Evolutionary conservation across 2,113 vertebrate species (phyloP).

Genomic region (Microtus ochrogaster): DNA sequence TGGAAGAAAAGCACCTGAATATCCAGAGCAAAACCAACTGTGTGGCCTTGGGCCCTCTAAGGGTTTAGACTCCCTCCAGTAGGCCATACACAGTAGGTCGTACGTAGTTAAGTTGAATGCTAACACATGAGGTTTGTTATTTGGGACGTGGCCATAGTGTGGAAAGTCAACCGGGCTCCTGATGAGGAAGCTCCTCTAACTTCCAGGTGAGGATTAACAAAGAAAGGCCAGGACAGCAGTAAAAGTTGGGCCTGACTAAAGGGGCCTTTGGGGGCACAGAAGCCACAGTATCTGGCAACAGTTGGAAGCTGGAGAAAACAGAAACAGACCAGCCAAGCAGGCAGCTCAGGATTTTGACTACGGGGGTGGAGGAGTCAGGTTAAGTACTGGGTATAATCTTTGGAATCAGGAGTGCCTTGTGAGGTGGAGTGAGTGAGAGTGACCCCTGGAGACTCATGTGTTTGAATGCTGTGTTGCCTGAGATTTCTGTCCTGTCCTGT

Average conservation of each 20-base stretch:
- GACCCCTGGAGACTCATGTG: neutral
- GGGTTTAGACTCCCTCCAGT: neutral
- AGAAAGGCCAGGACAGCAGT: neutral
- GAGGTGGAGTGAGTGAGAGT: neutral
- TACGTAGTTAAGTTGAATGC: neutral
- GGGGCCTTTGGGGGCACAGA: neutral
- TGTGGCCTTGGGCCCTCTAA: neutral
- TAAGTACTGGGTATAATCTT: neutral
- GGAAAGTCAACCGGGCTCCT: neutral
- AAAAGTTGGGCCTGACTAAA: neutral
- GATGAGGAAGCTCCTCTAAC: neutral
- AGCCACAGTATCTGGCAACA: neutral
- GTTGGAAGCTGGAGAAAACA: neutral
- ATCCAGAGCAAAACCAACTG: neutral
- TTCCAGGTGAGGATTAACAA: conserved; percentile 31
- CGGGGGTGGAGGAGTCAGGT: neutral
- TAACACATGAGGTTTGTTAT: neutral
- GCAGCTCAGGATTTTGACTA: neutral
- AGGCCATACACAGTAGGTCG: neutral
- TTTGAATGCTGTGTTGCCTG: neutral
- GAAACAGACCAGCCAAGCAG: neutral
- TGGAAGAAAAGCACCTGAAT: neutral
- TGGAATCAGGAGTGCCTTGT: neutral
- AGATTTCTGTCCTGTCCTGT: no score
- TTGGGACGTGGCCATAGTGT: neutral